These are phyloP conservation scores for Parauchenoglanis ngamensis DNA, from an alignment of 2,797 vertebrate species.

Conservation along the genomic window DNA sequence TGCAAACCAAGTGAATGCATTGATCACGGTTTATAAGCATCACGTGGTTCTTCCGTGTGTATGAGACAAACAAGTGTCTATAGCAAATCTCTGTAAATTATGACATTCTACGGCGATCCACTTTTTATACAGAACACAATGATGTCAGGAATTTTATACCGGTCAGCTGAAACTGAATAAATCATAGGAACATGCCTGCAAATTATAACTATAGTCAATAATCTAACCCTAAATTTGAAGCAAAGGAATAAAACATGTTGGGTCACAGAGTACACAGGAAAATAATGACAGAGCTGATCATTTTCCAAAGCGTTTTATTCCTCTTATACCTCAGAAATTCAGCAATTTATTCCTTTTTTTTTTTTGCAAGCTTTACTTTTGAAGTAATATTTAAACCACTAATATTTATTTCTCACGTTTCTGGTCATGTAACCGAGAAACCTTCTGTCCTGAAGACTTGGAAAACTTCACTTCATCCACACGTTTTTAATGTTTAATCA, in stretches of 20 bases:
- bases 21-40: neutral
- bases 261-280: neutral
- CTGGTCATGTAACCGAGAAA: neutral
- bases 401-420: too few relatives aligned
- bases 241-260: neutral
- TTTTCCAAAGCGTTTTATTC: neutral
- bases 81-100: too few relatives aligned
- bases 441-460: neutral
- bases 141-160: neutral
- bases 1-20: neutral
- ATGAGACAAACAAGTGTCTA: too few relatives aligned
- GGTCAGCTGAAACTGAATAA: neutral
- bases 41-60: neutral
- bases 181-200: neutral
- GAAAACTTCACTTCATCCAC: neutral
- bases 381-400: too few relatives aligned
- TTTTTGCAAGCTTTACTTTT: too few relatives aligned
- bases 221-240: neutral
- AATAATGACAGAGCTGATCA: neutral
- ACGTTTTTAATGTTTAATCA: neutral
- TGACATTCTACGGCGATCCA: too few relatives aligned
- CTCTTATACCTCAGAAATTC: too few relatives aligned
- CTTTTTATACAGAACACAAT: too few relatives aligned
- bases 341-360: neutral
- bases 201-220: neutral